Evolutionary conservation across 2,888 invertebrate genomes (phyloP).

Genomic region (Clistopyga incitator): DNA sequence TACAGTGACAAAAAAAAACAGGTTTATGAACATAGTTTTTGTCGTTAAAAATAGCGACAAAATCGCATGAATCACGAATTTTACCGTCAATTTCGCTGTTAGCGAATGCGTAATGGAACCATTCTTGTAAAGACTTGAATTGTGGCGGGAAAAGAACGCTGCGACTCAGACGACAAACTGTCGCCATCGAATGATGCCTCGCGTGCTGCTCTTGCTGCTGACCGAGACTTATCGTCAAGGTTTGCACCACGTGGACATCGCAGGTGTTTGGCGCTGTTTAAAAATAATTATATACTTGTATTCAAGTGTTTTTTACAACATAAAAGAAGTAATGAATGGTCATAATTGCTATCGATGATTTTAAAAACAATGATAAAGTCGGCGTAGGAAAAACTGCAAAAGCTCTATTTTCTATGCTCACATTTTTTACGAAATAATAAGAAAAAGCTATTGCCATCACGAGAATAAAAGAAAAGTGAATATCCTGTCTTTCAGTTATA

Average conservation of each 20-base stretch:
- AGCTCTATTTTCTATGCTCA: too few species aligned
- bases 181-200: constrained; percentile 96
- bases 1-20: not conserved
- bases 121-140: constrained; percentile 96
- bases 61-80: not conserved
- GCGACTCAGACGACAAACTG: constrained; percentile 95
- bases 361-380: too few species aligned
- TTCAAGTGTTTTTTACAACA: too few species aligned
- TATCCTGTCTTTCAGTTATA: too few species aligned
- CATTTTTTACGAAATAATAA: too few species aligned
- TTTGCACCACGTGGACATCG: constrained; percentile 94
- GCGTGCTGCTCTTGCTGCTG: constrained; percentile 87
- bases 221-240: constrained; percentile 95
- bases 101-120: constrained; percentile 98
- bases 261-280: constrained; percentile 84
- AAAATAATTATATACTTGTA: constrained; percentile 5
- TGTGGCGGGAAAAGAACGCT: constrained; percentile 97
- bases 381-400: too few species aligned
- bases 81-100: constrained; percentile 97
- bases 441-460: too few species aligned
- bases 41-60: constrained; percentile 65
- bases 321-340: too few species aligned
- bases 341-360: too few species aligned
- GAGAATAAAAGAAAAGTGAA: too few species aligned
- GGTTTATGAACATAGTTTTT: not conserved